A percentile compares a stretch with the other conserved stretches of the same genome.
Evolutionary conservation across 2,797 vertebrate species (phyloP).

Genomic region (Neopelma chrysocephalum): DNA sequence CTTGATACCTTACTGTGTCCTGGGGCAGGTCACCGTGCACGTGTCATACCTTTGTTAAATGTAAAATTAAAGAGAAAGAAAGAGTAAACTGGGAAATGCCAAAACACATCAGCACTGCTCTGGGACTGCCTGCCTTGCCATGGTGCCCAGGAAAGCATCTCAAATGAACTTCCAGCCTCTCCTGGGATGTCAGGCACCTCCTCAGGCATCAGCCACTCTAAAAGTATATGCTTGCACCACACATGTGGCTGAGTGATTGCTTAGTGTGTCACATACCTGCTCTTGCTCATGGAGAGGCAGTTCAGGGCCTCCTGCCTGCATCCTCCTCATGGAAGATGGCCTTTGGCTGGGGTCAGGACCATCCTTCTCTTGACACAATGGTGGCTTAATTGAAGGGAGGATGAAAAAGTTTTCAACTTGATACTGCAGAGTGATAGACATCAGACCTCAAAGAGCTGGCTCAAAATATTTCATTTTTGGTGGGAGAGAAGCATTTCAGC

Average conservation of each 20-base stretch:
- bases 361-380: not conserved
- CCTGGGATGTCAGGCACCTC: not conserved
- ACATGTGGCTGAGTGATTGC: not conserved
- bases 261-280: not conserved
- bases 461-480: not conserved
- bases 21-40: not conserved
- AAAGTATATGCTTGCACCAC: not conserved
- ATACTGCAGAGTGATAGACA: not conserved
- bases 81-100: not conserved
- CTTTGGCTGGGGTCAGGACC: not conserved
- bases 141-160: not conserved
- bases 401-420: not conserved
- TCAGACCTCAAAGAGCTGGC: not conserved
- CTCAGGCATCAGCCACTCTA: not conserved
- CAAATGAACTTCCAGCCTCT: not conserved
- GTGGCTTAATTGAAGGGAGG: not conserved
- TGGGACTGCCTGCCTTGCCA: not conserved
- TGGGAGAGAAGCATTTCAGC: not conserved
- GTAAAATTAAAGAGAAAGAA: not conserved
- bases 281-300: accelerated
- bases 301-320: not conserved
- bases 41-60: not conserved
- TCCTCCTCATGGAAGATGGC: not conserved
- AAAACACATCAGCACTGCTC: not conserved
- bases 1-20: not conserved